A percentile compares a stretch with the other conserved stretches of the same genome.
These are phyloP conservation scores for Acronicta alni DNA, from an alignment of 2,888 invertebrate species.

Conservation along the genomic window DNA sequence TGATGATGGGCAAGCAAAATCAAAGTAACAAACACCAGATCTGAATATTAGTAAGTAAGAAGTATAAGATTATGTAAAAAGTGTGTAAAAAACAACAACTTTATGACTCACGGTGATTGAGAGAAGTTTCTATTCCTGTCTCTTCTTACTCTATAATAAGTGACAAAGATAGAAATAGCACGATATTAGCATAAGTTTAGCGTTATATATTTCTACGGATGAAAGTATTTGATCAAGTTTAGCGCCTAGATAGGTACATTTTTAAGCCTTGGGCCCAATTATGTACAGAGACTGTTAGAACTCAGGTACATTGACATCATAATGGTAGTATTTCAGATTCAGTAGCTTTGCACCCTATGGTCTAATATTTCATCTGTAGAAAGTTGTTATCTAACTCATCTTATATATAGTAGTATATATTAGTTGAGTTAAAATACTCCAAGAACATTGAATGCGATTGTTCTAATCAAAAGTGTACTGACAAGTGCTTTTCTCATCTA, in stretches of 20 bases:
- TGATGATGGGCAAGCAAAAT: neutral
- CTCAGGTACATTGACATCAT: slow-evolving; percentile 25
- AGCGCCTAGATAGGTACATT: slow-evolving; percentile 41
- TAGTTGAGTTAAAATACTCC: slow-evolving; percentile 16
- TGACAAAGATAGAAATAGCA: slow-evolving; percentile 24
- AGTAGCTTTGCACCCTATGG: slow-evolving; percentile 43
- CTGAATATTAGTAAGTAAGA: slow-evolving; percentile 32
- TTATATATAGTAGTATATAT: slow-evolving; percentile 12
- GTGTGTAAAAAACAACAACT: slow-evolving; percentile 9
- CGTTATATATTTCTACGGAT: slow-evolving; percentile 38
- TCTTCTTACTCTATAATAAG: slow-evolving; percentile 16
- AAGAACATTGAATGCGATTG: slow-evolving; percentile 18
- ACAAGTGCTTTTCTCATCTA: slow-evolving; percentile 31
- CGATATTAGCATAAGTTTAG: slow-evolving; percentile 15
- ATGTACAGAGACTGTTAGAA: slow-evolving; percentile 16
- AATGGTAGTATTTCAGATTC: slow-evolving; percentile 36
- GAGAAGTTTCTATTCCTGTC: slow-evolving; percentile 3
- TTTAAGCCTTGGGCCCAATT: slow-evolving; percentile 53
- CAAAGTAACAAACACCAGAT: slow-evolving; percentile 12
- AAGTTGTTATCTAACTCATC: slow-evolving; percentile 15
- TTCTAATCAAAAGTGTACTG: slow-evolving; percentile 13
- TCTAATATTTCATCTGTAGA: slow-evolving; percentile 52
- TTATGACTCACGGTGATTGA: neutral
- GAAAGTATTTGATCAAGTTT: slow-evolving; percentile 38
- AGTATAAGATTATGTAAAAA: slow-evolving; percentile 27